phyloP scores from a whole-genome alignment of 53 echinoderm and acorn worm species.

The Astropecten irregularis region DNA sequence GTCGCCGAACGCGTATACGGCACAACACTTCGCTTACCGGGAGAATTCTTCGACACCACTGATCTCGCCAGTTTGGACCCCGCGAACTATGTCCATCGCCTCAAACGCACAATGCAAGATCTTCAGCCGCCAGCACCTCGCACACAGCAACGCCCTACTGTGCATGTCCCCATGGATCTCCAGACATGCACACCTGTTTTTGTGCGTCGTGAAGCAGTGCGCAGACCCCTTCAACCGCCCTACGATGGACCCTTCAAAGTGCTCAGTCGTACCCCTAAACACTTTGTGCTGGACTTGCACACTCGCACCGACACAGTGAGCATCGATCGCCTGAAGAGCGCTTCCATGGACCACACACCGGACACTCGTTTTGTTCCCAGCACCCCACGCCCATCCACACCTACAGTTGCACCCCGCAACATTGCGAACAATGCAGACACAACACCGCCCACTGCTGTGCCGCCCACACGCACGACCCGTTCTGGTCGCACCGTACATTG shows the following conservation, averaged over 20 bases:
- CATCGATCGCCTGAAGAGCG: constrained; percentile 53
- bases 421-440: too few relatives aligned
- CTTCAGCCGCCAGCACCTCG: constrained; percentile 9
- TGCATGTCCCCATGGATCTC: constrained; percentile 3
- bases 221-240: constrained; percentile 36
- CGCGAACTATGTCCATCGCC: constrained; percentile 27
- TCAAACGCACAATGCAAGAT: constrained; percentile 25
- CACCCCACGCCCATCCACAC: too few relatives aligned
- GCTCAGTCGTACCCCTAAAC: constrained; percentile 3
- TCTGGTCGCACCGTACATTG: too few relatives aligned
- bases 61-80: background rate
- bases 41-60: constrained; percentile 2
- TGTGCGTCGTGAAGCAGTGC: constrained; percentile 45
- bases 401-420: too few relatives aligned
- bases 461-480: too few relatives aligned
- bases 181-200: constrained; percentile 51
- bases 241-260: constrained; percentile 58
- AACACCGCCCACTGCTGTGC: too few relatives aligned
- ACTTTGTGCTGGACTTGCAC: constrained; percentile 35
- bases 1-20: constrained; percentile 29
- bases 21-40: background rate
- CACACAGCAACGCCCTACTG: background rate
- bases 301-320: constrained; percentile 13
- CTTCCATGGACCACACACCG: background rate
- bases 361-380: too few relatives aligned